A percentile compares a stretch with the other conserved stretches of the same genome.
These are phyloP conservation scores for Microchirus variegatus DNA, from an alignment of 2,797 vertebrate genomes.

Conservation along the genomic window DNA sequence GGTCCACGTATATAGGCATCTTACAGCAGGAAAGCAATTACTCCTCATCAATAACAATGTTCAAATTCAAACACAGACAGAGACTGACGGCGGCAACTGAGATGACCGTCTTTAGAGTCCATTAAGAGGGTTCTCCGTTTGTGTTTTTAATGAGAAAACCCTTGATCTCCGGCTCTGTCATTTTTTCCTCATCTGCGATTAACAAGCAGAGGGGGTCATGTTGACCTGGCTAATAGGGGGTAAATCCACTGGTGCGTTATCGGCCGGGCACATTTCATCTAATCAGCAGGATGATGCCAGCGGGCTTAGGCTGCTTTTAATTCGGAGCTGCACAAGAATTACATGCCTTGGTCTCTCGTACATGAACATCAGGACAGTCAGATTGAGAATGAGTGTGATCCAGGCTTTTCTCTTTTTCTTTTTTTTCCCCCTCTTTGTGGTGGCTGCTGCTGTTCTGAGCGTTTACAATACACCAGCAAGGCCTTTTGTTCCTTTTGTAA, in stretches of 20 bases:
- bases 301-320: slow-evolving; percentile 79
- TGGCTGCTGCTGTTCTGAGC: slow-evolving; percentile 28
- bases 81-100: slow-evolving; percentile 32
- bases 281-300: slow-evolving; percentile 82
- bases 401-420: slow-evolving; percentile 34
- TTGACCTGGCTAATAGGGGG: slow-evolving; percentile 80
- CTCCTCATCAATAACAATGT: slow-evolving; percentile 53
- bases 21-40: slow-evolving; percentile 51
- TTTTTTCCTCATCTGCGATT: slow-evolving; percentile 70
- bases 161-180: slow-evolving; percentile 50
- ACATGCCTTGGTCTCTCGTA: slow-evolving; percentile 59
- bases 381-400: slow-evolving; percentile 49
- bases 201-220: slow-evolving; percentile 69
- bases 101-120: slow-evolving; percentile 33
- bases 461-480: slow-evolving; percentile 17
- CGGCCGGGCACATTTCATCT: slow-evolving; percentile 81
- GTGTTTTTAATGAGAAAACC: slow-evolving; percentile 68
- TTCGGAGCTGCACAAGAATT: slow-evolving; percentile 74
- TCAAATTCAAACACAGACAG: slow-evolving; percentile 41
- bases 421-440: too few species aligned
- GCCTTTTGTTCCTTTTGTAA: slow-evolving; percentile 19
- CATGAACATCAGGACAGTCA: slow-evolving; percentile 61
- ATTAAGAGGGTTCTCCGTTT: slow-evolving; percentile 38
- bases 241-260: slow-evolving; percentile 82
- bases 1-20: slow-evolving; percentile 45